Evolutionary conservation across 2,888 invertebrate species (phyloP), one percentile per base, ranked within the genome.

Genomic region (Agrotis clavis): DNA sequence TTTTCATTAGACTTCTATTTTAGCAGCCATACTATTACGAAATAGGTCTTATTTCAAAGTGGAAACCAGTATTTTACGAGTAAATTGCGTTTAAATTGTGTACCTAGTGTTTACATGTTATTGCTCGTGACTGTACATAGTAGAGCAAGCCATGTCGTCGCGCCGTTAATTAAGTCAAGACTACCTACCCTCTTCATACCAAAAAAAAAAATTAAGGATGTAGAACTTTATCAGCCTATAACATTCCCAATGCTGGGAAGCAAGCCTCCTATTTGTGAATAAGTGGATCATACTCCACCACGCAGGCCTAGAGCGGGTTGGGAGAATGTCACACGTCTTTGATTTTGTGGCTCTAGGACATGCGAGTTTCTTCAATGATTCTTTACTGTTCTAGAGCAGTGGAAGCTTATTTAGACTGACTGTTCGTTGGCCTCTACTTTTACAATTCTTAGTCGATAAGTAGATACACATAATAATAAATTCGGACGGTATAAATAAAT

Each of bases 401-500:
- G 35, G 5, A 19, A 67, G 30, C 30, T 9, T n/a, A 53, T 60
- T 70, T 35, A 16, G 71, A 30, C 35, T 47, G n/a, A 19, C 16
- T 51, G 30, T 9, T 65, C 16, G 21, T 21, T 41, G 13, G 21
- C 5, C 2, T 13, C 41, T 41, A 62, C 61, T 54, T n/a, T 74
- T 50, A 66, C 13, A 59, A 18, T 13, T 60, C 45, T 9, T 51
- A 53, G 14, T 48, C 14, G 16, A 19, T n/a, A 53, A 16, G 11
- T 59, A 75, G 50, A 59, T 11, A 51, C 48, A 18, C 25, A 54
- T 16, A 11, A 16, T 3, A 71, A 53, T 59, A 21, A 53, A 59
- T 3, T 21, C 50, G 61, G 62, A 35, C 62, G 16, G 35, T 35
- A 48, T 25, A 91, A 95, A 94, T 93, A 87, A 95, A 95, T 25